phyloP scores from a whole-genome alignment of 2,888 invertebrate genomes.

The Rhopalosiphum nymphaeae region DNA sequence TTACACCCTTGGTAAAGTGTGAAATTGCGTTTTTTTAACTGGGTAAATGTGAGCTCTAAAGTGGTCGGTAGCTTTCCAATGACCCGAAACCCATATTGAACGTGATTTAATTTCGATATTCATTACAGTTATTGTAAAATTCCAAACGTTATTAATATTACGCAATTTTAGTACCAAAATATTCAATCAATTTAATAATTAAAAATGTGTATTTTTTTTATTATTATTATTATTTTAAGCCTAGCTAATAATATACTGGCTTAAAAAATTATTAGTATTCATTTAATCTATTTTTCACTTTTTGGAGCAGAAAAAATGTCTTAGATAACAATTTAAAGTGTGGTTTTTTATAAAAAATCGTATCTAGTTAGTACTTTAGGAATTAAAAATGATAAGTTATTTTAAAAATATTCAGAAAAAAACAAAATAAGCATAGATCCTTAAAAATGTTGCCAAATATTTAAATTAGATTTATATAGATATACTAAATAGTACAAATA shows the following conservation, averaged over 20 bases:
- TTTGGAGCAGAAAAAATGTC: neutral
- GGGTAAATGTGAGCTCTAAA: neutral
- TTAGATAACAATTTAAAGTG: neutral
- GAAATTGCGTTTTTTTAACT: slow-evolving; percentile 40
- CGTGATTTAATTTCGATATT: slow-evolving; percentile 47
- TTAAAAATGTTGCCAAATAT: neutral
- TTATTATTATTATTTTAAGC: neutral
- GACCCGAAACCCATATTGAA: neutral
- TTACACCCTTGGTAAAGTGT: slow-evolving; percentile 49
- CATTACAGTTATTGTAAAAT: neutral
- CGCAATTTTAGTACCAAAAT: neutral
- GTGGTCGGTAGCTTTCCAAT: neutral
- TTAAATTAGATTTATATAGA: neutral
- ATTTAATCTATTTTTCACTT: neutral
- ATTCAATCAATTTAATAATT: neutral
- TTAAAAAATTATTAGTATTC: neutral
- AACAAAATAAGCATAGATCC: neutral
- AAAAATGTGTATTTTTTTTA: neutral
- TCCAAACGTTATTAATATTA: neutral
- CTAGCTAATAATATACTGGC: neutral
- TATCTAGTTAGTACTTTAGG: neutral
- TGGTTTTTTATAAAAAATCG: neutral
- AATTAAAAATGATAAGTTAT: neutral
- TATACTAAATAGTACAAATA: no score
- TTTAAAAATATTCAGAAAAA: neutral